Evolutionary conservation across 2,888 invertebrate species (phyloP).

Genomic region (Bombylius major): DNA sequence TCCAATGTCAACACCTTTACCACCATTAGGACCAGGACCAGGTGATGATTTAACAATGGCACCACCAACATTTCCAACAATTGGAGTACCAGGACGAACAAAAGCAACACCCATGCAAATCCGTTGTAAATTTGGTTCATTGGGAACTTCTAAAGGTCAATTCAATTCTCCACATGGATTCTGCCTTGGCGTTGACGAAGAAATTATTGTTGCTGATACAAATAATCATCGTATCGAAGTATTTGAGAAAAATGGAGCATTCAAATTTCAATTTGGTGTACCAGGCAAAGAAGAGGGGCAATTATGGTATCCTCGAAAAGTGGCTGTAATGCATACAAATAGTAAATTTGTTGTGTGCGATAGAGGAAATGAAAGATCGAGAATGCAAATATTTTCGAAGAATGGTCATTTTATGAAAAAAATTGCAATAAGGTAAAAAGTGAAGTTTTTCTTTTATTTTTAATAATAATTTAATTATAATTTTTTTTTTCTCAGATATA

Average conservation of each 20-base stretch:
- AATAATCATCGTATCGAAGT: slow-evolving; percentile 94
- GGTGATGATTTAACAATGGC: slow-evolving; percentile 37
- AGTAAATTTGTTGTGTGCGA: slow-evolving; percentile 95
- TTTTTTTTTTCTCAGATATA: slow-evolving; percentile 44
- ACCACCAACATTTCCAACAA: slow-evolving; percentile 34
- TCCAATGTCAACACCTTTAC: slow-evolving; percentile 39
- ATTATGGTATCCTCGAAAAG: slow-evolving; percentile 93
- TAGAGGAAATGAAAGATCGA: slow-evolving; percentile 88
- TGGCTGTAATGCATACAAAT: slow-evolving; percentile 76
- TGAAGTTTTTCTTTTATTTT: not conserved
- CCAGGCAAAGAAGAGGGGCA: slow-evolving; percentile 94
- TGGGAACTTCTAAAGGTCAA: slow-evolving; percentile 85
- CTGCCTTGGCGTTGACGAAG: slow-evolving; percentile 87
- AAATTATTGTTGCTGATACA: slow-evolving; percentile 92
- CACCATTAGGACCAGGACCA: slow-evolving; percentile 36
- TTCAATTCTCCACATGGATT: slow-evolving; percentile 97
- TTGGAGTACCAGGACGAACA: slow-evolving; percentile 47
- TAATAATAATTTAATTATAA: not conserved
- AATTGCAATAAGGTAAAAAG: slow-evolving; percentile 57
- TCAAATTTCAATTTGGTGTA: slow-evolving; percentile 88
- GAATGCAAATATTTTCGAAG: slow-evolving; percentile 95
- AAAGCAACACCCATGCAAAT: slow-evolving; percentile 79
- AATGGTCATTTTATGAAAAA: slow-evolving; percentile 92
- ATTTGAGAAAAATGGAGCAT: slow-evolving; percentile 86
- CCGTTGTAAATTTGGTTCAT: slow-evolving; percentile 83